phyloP scores from a whole-genome alignment of 1,140 invertebrate genomes.

The Listronotus oregonensis region DNA sequence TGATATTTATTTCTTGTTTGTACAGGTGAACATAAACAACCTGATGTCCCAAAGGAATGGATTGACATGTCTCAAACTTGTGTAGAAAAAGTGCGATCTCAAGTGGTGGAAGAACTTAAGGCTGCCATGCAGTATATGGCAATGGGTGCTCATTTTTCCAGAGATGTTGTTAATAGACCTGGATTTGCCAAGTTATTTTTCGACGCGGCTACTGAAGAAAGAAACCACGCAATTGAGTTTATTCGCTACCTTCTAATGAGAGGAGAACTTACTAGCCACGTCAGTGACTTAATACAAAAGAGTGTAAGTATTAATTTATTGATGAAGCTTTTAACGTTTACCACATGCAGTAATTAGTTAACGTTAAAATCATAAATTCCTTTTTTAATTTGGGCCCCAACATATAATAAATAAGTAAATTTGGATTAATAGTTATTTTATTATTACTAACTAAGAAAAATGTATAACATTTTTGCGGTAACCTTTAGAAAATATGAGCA shows the following conservation, averaged over 20 bases:
- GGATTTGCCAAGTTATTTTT: slow-evolving; percentile 91
- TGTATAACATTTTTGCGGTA: too few species aligned
- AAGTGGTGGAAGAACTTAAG: slow-evolving; percentile 77
- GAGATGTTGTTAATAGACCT: slow-evolving; percentile 78
- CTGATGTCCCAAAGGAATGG: slow-evolving; percentile 64
- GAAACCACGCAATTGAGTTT: slow-evolving; percentile 87
- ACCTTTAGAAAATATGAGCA: too few species aligned
- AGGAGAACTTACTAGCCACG: slow-evolving; percentile 72
- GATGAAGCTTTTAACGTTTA: too few species aligned
- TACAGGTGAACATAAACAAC: slow-evolving; percentile 56
- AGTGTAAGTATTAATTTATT: slow-evolving; percentile 65
- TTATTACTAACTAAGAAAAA: too few species aligned
- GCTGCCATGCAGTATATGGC: slow-evolving; percentile 82
- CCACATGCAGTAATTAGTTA: too few species aligned
- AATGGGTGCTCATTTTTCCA: slow-evolving; percentile 86
- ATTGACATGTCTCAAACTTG: slow-evolving; percentile 71
- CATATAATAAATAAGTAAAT: too few species aligned
- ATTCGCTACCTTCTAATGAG: slow-evolving; percentile 90
- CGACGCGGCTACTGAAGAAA: slow-evolving; percentile 83
- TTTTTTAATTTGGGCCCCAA: too few species aligned
- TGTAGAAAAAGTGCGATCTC: slow-evolving; percentile 64
- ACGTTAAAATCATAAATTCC: too few species aligned
- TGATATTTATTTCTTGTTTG: too few species aligned
- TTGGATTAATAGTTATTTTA: too few species aligned
- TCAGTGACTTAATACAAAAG: slow-evolving; percentile 67